Conservation (phyloP, 2,888 invertebrate genomes). For the Dicranocentrus wangi region DNA sequence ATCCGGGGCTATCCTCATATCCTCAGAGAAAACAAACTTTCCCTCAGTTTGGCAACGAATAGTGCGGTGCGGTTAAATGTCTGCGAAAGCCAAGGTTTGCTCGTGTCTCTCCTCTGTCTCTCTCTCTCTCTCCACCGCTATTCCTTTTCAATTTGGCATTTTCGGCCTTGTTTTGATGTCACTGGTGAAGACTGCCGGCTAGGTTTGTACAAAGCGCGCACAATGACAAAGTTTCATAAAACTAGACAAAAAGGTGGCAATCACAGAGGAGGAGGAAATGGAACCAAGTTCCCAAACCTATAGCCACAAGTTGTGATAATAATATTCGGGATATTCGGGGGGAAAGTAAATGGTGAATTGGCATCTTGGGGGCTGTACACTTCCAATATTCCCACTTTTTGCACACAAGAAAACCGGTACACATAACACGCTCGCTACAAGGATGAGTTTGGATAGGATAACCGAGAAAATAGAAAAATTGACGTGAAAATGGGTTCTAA, state of each 20-base stretch:
- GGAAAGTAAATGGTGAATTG: conserved; percentile 5
- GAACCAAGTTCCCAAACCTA: too few species aligned
- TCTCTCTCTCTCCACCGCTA: background rate
- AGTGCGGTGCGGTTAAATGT: background rate
- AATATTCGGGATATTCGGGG: background rate
- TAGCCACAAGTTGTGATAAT: conserved; percentile 21
- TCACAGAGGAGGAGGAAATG: too few species aligned
- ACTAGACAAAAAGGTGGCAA: too few species aligned
- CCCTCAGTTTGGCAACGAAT: background rate
- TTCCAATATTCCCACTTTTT: background rate
- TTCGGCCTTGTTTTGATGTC: conserved; percentile 2
- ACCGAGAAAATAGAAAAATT: conserved; percentile 27
- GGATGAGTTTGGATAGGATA: background rate
- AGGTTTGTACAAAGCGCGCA: background rate
- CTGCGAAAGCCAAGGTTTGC: background rate
- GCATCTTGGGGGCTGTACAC: background rate
- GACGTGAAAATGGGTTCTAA: conserved; percentile 25
- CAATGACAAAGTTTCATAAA: background rate
- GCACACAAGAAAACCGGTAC: too few species aligned
- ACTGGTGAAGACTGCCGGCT: too few species aligned
- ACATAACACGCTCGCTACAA: too few species aligned
- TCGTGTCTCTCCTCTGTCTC: background rate
- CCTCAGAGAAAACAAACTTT: background rate
- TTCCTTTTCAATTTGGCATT: background rate
- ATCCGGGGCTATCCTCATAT: too few species aligned